Conservation (phyloP, 2,113 vertebrate species). For the Pithys albifrons region DNA sequence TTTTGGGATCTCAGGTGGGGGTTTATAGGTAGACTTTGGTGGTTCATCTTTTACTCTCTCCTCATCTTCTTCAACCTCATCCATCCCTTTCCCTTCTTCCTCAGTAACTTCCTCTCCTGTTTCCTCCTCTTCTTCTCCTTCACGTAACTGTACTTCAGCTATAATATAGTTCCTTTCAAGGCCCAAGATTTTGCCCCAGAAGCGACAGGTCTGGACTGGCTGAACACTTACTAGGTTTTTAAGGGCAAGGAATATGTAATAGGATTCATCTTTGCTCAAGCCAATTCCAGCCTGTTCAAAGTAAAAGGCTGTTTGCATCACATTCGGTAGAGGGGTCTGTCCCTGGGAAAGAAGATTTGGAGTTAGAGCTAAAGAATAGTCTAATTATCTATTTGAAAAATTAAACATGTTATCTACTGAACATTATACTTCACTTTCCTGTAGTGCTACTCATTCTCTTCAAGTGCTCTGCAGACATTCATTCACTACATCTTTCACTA, state of each 20-base stretch:
- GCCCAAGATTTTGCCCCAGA: constrained; percentile 96
- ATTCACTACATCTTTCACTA: background rate
- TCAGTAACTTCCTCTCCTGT: constrained; percentile 16
- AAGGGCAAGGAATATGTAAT: constrained; percentile 87
- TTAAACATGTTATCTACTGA: background rate
- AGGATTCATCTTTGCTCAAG: constrained; percentile 85
- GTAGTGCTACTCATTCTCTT: background rate
- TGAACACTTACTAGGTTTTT: constrained; percentile 84
- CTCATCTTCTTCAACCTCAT: constrained; percentile 41
- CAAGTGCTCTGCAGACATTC: background rate
- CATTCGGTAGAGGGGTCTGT: constrained; percentile 82
- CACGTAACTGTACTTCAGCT: constrained; percentile 82
- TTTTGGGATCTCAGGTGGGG: constrained; percentile 79
- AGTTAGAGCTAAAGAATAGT: constrained; percentile 21
- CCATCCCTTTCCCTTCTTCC: constrained; percentile 46
- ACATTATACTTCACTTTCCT: background rate
- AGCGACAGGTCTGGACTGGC: constrained; percentile 82
- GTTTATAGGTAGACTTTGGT: constrained; percentile 81
- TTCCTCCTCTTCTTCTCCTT: constrained; percentile 83
- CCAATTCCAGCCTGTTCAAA: constrained; percentile 91
- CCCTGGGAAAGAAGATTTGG: constrained; percentile 66
- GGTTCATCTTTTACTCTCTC: constrained; percentile 64
- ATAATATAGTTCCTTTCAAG: constrained; percentile 85
- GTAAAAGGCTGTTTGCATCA: constrained; percentile 88
- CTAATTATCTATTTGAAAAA: background rate